Evolutionary conservation across 2,797 vertebrate genomes (phyloP), one percentile per base, ranked within the genome.

Genomic region (Gymnoscopelus braueri): DNA sequence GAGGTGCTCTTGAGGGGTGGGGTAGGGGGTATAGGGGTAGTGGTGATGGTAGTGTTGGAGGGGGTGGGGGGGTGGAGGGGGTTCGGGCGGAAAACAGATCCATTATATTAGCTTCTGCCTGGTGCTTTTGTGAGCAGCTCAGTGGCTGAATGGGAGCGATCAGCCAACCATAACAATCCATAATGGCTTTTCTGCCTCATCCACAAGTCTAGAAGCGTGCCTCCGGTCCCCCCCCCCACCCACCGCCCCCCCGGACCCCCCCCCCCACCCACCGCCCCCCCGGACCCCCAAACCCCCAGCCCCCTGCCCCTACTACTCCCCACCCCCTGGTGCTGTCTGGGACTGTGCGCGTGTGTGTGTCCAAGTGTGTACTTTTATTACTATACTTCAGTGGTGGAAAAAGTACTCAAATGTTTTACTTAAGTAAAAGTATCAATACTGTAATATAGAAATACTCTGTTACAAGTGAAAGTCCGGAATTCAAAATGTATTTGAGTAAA

Each of bases 191-290:
- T 93, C 91, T 93, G 91, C 92, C 88, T 90, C 91, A 92, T 92
- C 92, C 92, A 92, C 93, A 93, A 92, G 90, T 94, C 93, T 92
- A 89, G 92, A 89, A 92, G 92, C 87, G 89, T 90, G 91, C 89
- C 91, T 92, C 91, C 87, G 89, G 91, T 91, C 71, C 64, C 83
- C 84, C 83, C 80, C 80, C 85, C 78, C 63, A 75, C 74, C 63
- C 12, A 14, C 29, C 6, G 35, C 32, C 35, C 54, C 72, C 11
- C 10, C 53, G 64, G 14, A 44, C 39, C 39, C 39, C 35, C 35
- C 35, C 35, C 84, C 84, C 85, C n/a, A n/a, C n/a, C n/a, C n/a
- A n/a, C n/a, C n/a, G n/a, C 67, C 35, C 54, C 72, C 11, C 10
- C 53, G 64, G 14, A 44, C 39, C 39, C 39, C 35, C 35, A 39